Conservation (phyloP, 2,888 invertebrate species). For the Seira sanloemensis region DNA sequence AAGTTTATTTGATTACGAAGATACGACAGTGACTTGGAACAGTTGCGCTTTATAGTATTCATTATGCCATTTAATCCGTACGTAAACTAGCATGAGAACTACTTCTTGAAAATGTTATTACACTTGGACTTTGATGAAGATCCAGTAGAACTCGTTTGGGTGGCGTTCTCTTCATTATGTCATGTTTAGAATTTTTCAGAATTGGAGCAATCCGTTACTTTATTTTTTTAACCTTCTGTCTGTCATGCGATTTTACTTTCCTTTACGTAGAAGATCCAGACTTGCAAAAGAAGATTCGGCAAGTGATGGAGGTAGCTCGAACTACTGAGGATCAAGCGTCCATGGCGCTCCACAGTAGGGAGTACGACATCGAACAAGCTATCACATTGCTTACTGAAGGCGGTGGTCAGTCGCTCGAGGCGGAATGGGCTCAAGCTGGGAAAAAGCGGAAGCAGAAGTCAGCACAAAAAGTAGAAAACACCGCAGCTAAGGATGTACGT, state of each 20-base stretch:
- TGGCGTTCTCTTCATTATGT: too few species aligned
- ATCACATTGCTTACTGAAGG: constrained; percentile 88
- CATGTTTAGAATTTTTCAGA: too few species aligned
- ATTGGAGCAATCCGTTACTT: too few species aligned
- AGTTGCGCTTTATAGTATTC: too few species aligned
- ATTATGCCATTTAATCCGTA: too few species aligned
- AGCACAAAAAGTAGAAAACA: constrained; percentile 77
- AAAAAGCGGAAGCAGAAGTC: constrained; percentile 85
- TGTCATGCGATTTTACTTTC: too few species aligned
- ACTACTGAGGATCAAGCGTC: constrained; percentile 93
- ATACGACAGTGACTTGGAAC: constrained; percentile 3
- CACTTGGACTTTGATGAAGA: too few species aligned
- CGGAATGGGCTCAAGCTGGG: constrained; percentile 89
- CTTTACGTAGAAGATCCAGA: constrained; percentile 78
- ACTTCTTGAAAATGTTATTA: too few species aligned
- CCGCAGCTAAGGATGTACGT: constrained; percentile 75
- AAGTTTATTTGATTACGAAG: too few species aligned
- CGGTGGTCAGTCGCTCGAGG: constrained; percentile 77
- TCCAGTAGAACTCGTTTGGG: too few species aligned
- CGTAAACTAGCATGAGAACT: too few species aligned
- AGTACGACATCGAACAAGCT: constrained; percentile 90
- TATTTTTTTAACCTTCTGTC: too few species aligned
- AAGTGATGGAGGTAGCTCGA: constrained; percentile 89
- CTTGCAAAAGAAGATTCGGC: constrained; percentile 83
- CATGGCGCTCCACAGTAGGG: constrained; percentile 94